These are phyloP conservation scores for Thymallus thymallus DNA, from an alignment of 2,113 vertebrate species.

Conservation along the genomic window DNA sequence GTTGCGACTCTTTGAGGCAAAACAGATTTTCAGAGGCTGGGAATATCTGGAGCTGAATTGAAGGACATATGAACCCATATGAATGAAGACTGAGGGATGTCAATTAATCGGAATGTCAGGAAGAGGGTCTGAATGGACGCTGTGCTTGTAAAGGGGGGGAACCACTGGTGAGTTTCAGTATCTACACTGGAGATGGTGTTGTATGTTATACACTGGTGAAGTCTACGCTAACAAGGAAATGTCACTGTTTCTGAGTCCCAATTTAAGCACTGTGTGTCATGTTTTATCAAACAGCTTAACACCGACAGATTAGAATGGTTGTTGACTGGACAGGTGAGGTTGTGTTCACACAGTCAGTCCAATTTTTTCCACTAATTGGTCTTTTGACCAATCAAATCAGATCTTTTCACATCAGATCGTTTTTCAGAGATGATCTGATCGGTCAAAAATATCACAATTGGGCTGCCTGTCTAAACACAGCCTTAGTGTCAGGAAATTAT, in stretches of 20 bases:
- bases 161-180: constrained; percentile 23
- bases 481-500: background rate
- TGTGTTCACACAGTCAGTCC: background rate
- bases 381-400: too few relatives aligned
- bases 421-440: too few relatives aligned
- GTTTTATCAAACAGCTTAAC: constrained; percentile 17
- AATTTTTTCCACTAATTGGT: too few relatives aligned
- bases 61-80: constrained; percentile 50
- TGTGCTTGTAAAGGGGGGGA: constrained; percentile 42
- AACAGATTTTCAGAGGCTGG: constrained; percentile 55
- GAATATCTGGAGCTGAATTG: constrained; percentile 46
- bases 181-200: constrained; percentile 17
- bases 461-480: background rate
- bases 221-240: background rate
- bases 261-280: constrained; percentile 25
- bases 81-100: too few relatives aligned
- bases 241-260: constrained; percentile 8
- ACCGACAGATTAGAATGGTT: background rate
- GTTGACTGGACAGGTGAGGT: constrained; percentile 13
- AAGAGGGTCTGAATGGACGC: background rate
- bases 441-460: background rate
- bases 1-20: constrained; percentile 55
- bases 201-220: constrained; percentile 15
- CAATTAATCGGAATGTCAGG: constrained; percentile 36
- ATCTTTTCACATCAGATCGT: too few relatives aligned